A percentile compares a stretch with the other conserved stretches of the same genome.
Evolutionary conservation across 37 sponge, comb jelly and placozoan genomes (phyloP).

Genomic region (Mnemiopsis leidyi): DNA sequence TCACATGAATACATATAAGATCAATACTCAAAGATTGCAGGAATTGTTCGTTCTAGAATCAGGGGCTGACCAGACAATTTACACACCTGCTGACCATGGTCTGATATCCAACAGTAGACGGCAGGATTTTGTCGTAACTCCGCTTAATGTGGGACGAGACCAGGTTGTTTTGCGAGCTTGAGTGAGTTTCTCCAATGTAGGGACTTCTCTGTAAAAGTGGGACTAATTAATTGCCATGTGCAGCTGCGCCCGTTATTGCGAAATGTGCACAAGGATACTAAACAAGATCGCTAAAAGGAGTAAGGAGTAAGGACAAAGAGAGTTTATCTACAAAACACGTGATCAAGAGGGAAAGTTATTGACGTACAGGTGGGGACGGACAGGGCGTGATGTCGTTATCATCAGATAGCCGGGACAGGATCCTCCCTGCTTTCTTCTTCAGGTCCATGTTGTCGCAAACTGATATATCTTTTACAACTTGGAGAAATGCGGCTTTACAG

Average conservation of each 20-base stretch:
- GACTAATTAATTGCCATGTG: neutral
- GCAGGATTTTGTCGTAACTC: constrained; percentile 29
- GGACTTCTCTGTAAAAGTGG: neutral
- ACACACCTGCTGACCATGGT: constrained; percentile 19
- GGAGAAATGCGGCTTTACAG: constrained; percentile 22
- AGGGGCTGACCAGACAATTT: neutral
- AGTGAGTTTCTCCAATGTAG: constrained; percentile 16
- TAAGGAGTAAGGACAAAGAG: too few relatives aligned
- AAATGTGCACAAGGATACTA: too few relatives aligned
- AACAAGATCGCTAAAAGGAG: too few relatives aligned
- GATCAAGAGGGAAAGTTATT: too few relatives aligned
- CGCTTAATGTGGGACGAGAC: constrained; percentile 30
- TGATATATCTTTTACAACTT: neutral
- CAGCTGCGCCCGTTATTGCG: neutral
- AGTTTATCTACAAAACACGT: too few relatives aligned
- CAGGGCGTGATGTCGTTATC: neutral
- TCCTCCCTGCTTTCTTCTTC: constrained; percentile 15
- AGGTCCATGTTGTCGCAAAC: neutral
- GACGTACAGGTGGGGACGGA: neutral
- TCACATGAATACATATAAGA: neutral
- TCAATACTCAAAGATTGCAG: neutral
- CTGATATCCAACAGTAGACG: neutral
- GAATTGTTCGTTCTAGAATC: neutral
- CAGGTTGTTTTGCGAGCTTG: constrained; percentile 30
- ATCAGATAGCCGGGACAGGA: neutral